Conservation (phyloP, 2,113 vertebrate genomes). For the Nerophis lumbriciformis region DNA sequence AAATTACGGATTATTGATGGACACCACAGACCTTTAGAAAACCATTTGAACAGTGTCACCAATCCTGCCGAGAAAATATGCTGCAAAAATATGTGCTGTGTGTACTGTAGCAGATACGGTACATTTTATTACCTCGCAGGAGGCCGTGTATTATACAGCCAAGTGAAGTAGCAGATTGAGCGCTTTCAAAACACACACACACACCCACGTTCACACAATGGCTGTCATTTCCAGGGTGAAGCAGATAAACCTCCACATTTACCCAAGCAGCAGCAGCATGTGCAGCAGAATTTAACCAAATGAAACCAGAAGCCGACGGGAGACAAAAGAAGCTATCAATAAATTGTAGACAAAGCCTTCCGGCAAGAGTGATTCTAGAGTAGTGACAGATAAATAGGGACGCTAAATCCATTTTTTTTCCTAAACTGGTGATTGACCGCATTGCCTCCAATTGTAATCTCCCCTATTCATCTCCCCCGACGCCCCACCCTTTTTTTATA, state of each 20-base stretch:
- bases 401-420: constrained; percentile 34
- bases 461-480: constrained; percentile 24
- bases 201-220: not conserved
- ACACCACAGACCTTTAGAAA: not conserved
- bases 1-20: too few species aligned
- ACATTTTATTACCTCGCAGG: constrained; percentile 37
- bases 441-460: constrained; percentile 23
- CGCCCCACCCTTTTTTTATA: constrained; percentile 2
- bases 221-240: constrained; percentile 46
- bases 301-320: constrained; percentile 1
- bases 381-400: constrained; percentile 29
- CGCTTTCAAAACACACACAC: constrained; percentile 28
- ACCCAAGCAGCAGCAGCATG: not conserved
- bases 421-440: constrained; percentile 33
- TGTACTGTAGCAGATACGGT: constrained; percentile 30
- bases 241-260: constrained; percentile 16
- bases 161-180: constrained; percentile 10
- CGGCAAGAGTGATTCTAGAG: constrained; percentile 15
- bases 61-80: constrained; percentile 1
- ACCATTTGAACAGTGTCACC: not conserved
- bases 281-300: constrained; percentile 7
- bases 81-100: constrained; percentile 11
- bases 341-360: constrained; percentile 20
- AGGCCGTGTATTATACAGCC: constrained; percentile 36
- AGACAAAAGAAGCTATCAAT: constrained; percentile 6